Conservation (phyloP, 2,113 vertebrate genomes). For the Corydoras maculifer region DNA sequence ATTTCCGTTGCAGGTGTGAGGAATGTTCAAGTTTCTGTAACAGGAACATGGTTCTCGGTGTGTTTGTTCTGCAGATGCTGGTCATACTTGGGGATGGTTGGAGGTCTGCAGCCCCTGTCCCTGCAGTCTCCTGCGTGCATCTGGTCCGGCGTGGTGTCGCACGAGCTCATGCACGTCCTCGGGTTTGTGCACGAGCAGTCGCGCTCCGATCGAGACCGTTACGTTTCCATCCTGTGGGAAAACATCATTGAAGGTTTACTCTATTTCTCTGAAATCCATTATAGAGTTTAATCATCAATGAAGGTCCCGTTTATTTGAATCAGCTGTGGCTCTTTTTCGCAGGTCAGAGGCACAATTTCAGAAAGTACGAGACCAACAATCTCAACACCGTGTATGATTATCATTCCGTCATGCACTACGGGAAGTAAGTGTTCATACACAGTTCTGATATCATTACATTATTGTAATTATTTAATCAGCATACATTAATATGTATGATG, state of each 20-base stretch:
- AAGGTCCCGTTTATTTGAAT: no score
- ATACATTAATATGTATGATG: no score
- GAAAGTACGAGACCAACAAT: slow-evolving; percentile 65
- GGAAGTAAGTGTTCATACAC: slow-evolving; percentile 51
- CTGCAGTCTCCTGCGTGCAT: slow-evolving; percentile 72
- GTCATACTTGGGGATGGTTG: slow-evolving; percentile 73
- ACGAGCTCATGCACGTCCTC: slow-evolving; percentile 75
- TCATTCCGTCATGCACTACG: slow-evolving; percentile 71
- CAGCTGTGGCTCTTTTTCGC: slow-evolving; percentile 10
- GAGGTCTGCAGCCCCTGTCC: slow-evolving; percentile 71
- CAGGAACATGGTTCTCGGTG: not conserved
- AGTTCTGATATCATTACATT: no score
- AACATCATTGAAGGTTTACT: slow-evolving; percentile 68
- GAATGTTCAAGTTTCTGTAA: not conserved
- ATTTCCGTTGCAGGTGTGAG: not conserved
- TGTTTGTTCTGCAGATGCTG: slow-evolving; percentile 62
- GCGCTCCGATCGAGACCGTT: slow-evolving; percentile 72
- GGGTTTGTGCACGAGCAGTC: slow-evolving; percentile 81
- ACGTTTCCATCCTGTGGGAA: slow-evolving; percentile 74
- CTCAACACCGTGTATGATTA: slow-evolving; percentile 70
- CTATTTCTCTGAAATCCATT: not conserved
- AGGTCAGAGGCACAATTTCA: slow-evolving; percentile 66
- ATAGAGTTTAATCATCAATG: no score
- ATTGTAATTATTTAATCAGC: no score
- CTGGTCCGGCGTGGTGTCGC: slow-evolving; percentile 74